Base-by-base conservation (phyloP, 2,888 invertebrate genomes). In the Hedya salicella region DNA sequence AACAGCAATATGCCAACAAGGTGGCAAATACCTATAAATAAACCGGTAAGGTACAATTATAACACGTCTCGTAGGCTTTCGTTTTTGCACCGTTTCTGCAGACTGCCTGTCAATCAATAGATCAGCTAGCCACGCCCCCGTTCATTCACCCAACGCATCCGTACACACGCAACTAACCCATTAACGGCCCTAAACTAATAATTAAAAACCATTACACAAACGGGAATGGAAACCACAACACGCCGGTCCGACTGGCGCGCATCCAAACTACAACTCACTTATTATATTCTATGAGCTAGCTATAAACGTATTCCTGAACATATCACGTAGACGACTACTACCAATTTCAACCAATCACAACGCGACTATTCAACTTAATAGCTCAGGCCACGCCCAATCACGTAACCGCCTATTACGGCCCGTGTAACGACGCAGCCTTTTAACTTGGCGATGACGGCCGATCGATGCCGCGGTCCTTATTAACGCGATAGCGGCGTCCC, bases 381-480 rank as follows among this genome's bases (percentile, higher is more conserved):
- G 91, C 81, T 81, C 70, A 82, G 77, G 87, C 92, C 93, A 92
- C 93, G 92, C 93, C 93, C 91, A 83, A 86, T 91, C 92, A 92
- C 92, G 92, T 92, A 91, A 89, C 92, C 92, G 91, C 92, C 92
- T 92, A 92, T 92, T 92, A 91, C 91, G 87, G 88, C 81, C 87
- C 88, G 90, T 89, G 89, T 91, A 90, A 91, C 91, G 90, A 90
- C 87, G 90, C 86, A 91, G 91, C 88, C 91, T 91, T 91, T 92
- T 91, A 91, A 91, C 88, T 89, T 78, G 69, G 79, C 88, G 91
- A 88, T 84, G 89, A 86, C 86, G 84, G 80, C 89, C 91, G 91
- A 91, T 83, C 83, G 83, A 81, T 80, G 78, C 72, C 74, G 19
- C 39, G 76, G 71, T 85, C 83, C 78, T 75, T 71, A 74, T 83